A percentile compares a stretch with the other conserved stretches of the same genome.
phyloP scores from a whole-genome alignment of 2,888 invertebrate genomes.

The Ectropis crepuscularia region DNA sequence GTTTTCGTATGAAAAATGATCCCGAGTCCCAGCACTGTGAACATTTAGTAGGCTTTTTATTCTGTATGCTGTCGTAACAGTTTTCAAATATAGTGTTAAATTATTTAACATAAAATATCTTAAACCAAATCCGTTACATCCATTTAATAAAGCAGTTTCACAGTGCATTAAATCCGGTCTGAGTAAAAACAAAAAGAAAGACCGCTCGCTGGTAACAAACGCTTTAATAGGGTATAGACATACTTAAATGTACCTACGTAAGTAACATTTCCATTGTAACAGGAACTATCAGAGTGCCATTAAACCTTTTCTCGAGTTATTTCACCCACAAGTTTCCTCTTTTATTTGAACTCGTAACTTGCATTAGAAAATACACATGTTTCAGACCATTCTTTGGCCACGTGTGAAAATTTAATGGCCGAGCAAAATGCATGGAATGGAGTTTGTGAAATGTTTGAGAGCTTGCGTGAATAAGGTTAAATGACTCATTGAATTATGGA shows the following conservation, averaged over 20 bases:
- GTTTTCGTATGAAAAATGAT: too few species aligned
- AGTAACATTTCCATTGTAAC: constrained; percentile 33
- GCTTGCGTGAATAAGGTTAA: too few species aligned
- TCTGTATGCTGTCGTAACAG: too few species aligned
- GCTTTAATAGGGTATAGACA: constrained; percentile 3
- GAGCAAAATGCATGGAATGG: constrained; percentile 47
- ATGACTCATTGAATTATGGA: background rate
- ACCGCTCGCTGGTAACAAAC: constrained; percentile 1
- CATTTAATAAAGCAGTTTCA: background rate
- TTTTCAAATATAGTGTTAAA: too few species aligned
- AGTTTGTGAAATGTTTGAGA: constrained; percentile 1
- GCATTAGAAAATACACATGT: constrained; percentile 37
- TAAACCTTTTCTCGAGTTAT: constrained; percentile 33
- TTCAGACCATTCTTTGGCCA: constrained; percentile 47
- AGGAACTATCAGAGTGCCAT: constrained; percentile 39
- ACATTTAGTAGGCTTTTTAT: too few species aligned
- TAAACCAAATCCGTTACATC: background rate
- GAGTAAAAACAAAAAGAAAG: constrained; percentile 16
- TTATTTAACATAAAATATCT: too few species aligned
- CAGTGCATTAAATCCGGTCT: constrained; percentile 5
- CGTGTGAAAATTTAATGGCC: constrained; percentile 59
- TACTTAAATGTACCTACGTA: constrained; percentile 17
- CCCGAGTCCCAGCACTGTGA: too few species aligned
- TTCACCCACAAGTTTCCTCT: constrained; percentile 36
- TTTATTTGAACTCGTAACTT: constrained; percentile 53